Percentiles rank a stretch among this genome's conserved stretches.
Conservation (phyloP, 2,113 vertebrate species). For the Cryptomyrus ogoouensis region DNA sequence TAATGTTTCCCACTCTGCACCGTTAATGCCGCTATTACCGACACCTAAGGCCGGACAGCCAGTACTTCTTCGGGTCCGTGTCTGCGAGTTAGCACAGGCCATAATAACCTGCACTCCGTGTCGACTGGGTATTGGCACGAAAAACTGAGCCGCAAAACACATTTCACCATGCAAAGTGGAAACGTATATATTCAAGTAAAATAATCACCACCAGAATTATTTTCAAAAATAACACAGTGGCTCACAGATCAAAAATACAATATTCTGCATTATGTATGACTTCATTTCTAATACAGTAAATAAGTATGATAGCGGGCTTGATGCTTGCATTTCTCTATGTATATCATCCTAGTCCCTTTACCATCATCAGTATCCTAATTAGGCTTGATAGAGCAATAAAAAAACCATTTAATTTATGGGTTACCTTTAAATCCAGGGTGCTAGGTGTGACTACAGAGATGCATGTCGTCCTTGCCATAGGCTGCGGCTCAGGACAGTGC, state of each 20-base stretch:
- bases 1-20: not conserved
- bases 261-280: not conserved
- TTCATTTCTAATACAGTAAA: not conserved
- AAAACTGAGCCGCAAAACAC: not conserved
- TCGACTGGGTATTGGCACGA: not conserved
- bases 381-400: constrained; percentile 10
- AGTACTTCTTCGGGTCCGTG: not conserved
- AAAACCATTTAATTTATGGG: constrained; percentile 1
- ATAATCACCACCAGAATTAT: not conserved
- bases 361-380: not conserved
- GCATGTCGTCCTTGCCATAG: not conserved
- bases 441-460: constrained; percentile 11
- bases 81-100: not conserved
- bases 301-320: not conserved
- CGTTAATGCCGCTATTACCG: not conserved
- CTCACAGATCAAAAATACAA: not conserved
- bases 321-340: not conserved
- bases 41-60: not conserved
- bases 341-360: not conserved
- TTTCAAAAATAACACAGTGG: not conserved
- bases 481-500: not conserved
- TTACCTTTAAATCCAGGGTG: constrained; percentile 21
- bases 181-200: not conserved
- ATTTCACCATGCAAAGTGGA: not conserved
- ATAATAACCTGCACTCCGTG: not conserved